A percentile compares a stretch with the other conserved stretches of the same genome.
Evolutionary conservation across 2,888 invertebrate genomes (phyloP).

Genomic region (Lamellibrachia satsuma): DNA sequence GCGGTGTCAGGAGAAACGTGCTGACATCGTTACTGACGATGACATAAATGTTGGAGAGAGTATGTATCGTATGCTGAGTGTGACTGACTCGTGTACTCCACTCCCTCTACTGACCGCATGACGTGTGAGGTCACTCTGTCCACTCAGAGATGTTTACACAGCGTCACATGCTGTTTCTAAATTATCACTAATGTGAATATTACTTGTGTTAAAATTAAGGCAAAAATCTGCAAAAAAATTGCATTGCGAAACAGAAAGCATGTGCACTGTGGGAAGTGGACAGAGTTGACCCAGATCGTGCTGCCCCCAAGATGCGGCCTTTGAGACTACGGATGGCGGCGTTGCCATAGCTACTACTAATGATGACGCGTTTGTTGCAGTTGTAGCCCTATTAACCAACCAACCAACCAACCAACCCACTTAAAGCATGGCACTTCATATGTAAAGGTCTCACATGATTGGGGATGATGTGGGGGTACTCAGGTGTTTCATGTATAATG

Average conservation of each 20-base stretch:
- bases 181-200: neutral
- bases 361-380: neutral
- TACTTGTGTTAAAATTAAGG: neutral
- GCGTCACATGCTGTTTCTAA: neutral
- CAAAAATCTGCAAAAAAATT: neutral
- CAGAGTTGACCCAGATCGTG: neutral
- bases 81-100: neutral
- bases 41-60: slow-evolving; percentile 29
- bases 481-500: neutral
- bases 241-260: neutral
- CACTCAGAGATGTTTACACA: neutral
- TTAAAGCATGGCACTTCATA: neutral
- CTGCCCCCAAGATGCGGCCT: neutral
- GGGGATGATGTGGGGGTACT: neutral
- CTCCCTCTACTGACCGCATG: slow-evolving; percentile 1
- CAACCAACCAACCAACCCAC: slow-evolving; percentile 11
- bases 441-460: neutral
- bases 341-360: neutral
- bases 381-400: slow-evolving; percentile 13
- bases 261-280: neutral
- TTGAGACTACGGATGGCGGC: neutral
- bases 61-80: slow-evolving; percentile 26
- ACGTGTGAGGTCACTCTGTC: neutral
- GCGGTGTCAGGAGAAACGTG: slow-evolving; percentile 30
- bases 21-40: slow-evolving; percentile 27